Evolutionary conservation across 2,113 vertebrate species (phyloP).

Genomic region (Vidua chalybeata): DNA sequence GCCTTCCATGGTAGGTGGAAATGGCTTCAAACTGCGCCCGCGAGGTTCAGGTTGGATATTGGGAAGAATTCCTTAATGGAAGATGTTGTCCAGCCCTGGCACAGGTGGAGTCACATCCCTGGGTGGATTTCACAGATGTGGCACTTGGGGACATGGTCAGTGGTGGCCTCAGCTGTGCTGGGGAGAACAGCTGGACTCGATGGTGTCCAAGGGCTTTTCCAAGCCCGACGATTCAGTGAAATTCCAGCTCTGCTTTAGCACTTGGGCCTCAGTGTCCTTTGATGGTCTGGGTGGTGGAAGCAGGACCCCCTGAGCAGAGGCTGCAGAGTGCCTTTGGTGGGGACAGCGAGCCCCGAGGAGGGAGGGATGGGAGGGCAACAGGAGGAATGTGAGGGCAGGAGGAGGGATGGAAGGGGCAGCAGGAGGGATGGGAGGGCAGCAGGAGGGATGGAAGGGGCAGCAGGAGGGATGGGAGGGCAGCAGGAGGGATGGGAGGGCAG

Average conservation of each 20-base stretch:
- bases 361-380: neutral
- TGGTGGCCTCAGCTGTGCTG: neutral
- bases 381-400: neutral
- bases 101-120: neutral
- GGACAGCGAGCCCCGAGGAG: accelerated
- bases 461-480: too few relatives aligned
- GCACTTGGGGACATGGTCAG: neutral
- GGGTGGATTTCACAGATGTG: neutral
- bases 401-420: too few relatives aligned
- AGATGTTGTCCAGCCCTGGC: neutral
- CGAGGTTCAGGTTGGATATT: accelerated
- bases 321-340: neutral
- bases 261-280: accelerated
- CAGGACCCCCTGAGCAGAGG: neutral
- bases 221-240: accelerated
- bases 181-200: accelerated
- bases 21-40: accelerated
- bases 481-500: accelerated
- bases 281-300: neutral
- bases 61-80: neutral
- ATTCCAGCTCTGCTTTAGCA: neutral
- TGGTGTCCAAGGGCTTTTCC: neutral
- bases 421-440: neutral
- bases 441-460: neutral
- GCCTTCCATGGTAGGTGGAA: accelerated